Percentiles rank a stretch among this genome's conserved stretches.
Conservation (phyloP, 1,140 invertebrate genomes). For the Nephila pilipes region DNA sequence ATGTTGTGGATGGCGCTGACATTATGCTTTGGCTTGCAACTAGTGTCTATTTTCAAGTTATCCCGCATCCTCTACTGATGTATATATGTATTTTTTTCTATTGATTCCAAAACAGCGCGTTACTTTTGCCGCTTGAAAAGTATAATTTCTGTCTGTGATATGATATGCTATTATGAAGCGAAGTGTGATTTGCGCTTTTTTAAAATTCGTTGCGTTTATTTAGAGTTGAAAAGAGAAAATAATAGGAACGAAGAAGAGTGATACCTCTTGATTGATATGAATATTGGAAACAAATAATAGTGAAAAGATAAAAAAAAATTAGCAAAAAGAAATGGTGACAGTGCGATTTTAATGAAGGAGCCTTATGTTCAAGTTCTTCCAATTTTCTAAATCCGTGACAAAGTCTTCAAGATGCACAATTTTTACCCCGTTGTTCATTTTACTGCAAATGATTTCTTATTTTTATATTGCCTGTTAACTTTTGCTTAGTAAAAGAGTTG, state of each 20-base stretch:
- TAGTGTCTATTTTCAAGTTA: conserved; percentile 40
- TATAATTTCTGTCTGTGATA: conserved; percentile 63
- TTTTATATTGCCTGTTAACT: conserved; percentile 60
- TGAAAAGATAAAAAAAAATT: not conserved
- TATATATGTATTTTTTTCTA: conserved; percentile 20
- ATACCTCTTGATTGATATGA: not conserved
- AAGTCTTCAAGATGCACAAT: conserved; percentile 56
- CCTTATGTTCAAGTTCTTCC: conserved; percentile 70
- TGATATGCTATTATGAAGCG: not conserved
- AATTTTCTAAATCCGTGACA: conserved; percentile 46
- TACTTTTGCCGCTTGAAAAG: not conserved
- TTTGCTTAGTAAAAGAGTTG: not conserved
- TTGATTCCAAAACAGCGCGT: conserved; percentile 10
- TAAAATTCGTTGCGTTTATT: conserved; percentile 13
- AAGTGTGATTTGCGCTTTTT: conserved; percentile 38
- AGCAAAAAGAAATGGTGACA: not conserved
- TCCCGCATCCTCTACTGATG: conserved; percentile 27
- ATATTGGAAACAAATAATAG: not conserved
- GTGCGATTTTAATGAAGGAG: not conserved
- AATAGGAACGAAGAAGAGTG: not conserved
- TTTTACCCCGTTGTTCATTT: conserved; percentile 60
- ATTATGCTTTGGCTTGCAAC: conserved; percentile 31
- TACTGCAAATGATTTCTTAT: conserved; percentile 60
- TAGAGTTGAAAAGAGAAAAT: not conserved
- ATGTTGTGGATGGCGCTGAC: not conserved